Evolutionary conservation across 1,140 invertebrate species (phyloP), one percentile per base, ranked within the genome.

Genomic region (Calephelis virginiensis): DNA sequence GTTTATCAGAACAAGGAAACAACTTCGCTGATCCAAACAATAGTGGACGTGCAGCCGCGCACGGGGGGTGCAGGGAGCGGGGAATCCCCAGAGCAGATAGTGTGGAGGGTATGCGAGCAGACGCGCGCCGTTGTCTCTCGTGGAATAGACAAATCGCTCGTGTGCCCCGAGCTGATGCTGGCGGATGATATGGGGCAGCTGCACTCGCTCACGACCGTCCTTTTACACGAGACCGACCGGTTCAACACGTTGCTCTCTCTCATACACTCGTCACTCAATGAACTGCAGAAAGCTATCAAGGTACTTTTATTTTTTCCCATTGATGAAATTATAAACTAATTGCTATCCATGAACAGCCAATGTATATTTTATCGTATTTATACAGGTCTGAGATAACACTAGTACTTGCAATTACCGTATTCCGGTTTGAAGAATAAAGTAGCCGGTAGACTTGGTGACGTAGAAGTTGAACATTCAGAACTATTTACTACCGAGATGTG

Each of bases 221-320:
- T 98, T 43, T 82, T 95, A 28, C 97, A 98, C 86, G 97, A 98
- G 91, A 94, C 96, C 0, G 96, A 97, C 72, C 91, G 96, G 67
- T 98, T 96, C 78, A 97, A 98, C 82, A 95, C 94, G 76, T 89
- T 97, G 1, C 84, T 98, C 6, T 79, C 75, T 49, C 92, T 95
- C 53, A 93, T 98, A 60, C 94, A 96, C 83, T 85, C 83, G 12
- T 96, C 95, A 0, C 92, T 97, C 70, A 90, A 91, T 38, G 94
- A 96, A 76, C 85, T 98, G 48, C 93, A 96, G 83, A 96, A 96
- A 87, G 97, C 96, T 5, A 97, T 98, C 50, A 95, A 94, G 82
- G 90, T 91, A 68, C 28, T 28, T 28, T 28, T 28, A 28, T 28
- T 28, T 28, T 28, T 28, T 28, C 28, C 2, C 28, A 28, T 28